These are phyloP conservation scores for Allacma fusca DNA, from an alignment of 2,888 invertebrate genomes.

Conservation along the genomic window DNA sequence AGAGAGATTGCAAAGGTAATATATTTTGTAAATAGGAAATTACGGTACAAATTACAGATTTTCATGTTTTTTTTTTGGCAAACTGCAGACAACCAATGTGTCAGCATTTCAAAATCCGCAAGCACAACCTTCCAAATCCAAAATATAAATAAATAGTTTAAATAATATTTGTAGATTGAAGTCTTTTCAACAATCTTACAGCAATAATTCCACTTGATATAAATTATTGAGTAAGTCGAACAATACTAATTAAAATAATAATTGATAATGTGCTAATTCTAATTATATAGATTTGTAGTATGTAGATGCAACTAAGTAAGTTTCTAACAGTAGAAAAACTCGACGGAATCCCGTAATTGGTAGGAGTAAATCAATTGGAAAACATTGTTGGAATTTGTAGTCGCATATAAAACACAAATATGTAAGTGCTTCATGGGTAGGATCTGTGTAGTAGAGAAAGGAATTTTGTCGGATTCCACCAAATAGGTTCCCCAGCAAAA, in stretches of 20 bases:
- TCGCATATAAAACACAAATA: background rate
- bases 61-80: too few species aligned
- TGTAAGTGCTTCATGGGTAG: background rate
- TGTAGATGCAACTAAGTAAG: background rate
- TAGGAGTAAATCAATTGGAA: background rate
- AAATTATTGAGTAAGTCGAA: background rate
- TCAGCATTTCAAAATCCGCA: too few species aligned
- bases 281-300: background rate
- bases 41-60: too few species aligned
- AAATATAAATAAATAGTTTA: too few species aligned
- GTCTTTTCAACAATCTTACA: too few species aligned
- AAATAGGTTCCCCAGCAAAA: background rate
- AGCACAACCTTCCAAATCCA: too few species aligned
- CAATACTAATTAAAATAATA: conserved; percentile 3
- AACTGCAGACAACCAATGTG: too few species aligned
- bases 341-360: background rate
- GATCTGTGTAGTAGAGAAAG: background rate
- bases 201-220: too few species aligned
- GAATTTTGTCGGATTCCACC: background rate
- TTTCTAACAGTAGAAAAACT: conserved; percentile 4
- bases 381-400: conserved; percentile 7
- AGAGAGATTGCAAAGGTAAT: too few species aligned
- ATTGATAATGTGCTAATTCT: background rate
- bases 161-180: too few species aligned
- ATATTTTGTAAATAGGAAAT: too few species aligned